phyloP scores from a whole-genome alignment of 2,797 vertebrate genomes.

The Agapornis canus region DNA sequence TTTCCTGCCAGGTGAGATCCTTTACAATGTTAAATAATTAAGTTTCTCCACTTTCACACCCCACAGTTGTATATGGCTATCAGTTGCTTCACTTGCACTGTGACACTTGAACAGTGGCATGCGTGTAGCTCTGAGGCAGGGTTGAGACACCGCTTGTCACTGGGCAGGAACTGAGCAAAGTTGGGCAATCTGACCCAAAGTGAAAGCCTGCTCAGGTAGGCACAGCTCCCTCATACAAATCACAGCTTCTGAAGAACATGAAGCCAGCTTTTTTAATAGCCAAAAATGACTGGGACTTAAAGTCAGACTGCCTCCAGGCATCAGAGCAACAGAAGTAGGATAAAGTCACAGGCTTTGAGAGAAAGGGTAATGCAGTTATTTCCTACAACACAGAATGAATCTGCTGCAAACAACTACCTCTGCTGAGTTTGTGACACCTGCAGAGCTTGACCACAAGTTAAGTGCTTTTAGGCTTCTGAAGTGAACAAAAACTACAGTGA shows the following conservation, averaged over 20 bases:
- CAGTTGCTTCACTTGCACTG: background rate
- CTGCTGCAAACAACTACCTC: background rate
- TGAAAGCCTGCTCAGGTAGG: background rate
- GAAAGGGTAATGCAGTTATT: background rate
- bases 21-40: background rate
- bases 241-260: fast-evolving
- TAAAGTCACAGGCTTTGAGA: background rate
- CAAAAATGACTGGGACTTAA: background rate
- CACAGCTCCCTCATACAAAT: background rate
- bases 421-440: background rate
- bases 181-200: background rate
- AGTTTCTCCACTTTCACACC: background rate
- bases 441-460: background rate
- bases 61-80: fast-evolving
- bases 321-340: background rate
- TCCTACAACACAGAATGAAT: background rate
- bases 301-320: background rate
- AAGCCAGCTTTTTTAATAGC: background rate
- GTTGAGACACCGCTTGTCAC: fast-evolving
- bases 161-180: background rate
- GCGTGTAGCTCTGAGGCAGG: fast-evolving
- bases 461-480: background rate
- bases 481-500: background rate
- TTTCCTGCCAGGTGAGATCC: background rate
- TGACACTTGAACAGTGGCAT: background rate